A percentile compares a stretch with the other conserved stretches of the same genome.
phyloP scores from a whole-genome alignment of 2,113 vertebrate genomes.

The Addax nasomaculatus region DNA sequence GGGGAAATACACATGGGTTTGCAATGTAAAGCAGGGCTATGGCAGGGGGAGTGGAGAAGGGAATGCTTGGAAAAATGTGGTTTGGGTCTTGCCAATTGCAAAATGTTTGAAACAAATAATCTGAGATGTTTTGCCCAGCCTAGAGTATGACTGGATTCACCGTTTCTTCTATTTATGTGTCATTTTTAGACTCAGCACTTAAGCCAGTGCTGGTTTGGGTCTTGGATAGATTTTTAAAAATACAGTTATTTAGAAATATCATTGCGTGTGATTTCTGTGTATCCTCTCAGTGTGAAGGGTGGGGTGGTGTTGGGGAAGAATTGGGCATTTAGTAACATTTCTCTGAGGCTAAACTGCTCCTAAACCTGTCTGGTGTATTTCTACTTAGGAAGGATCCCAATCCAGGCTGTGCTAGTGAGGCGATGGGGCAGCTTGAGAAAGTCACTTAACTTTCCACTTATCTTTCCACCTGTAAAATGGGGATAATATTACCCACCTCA shows the following conservation, averaged over 20 bases:
- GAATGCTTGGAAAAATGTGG: slow-evolving; percentile 74
- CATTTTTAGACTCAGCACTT: slow-evolving; percentile 8
- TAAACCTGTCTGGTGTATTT: not conserved
- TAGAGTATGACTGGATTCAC: not conserved
- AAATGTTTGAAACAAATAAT: slow-evolving; percentile 70
- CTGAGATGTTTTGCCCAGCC: slow-evolving; percentile 56
- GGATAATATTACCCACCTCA: too few relatives aligned
- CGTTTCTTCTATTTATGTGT: slow-evolving; percentile 45
- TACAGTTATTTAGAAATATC: slow-evolving; percentile 16
- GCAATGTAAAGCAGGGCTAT: slow-evolving; percentile 54
- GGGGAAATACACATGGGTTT: slow-evolving; percentile 59
- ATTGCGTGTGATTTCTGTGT: not conserved
- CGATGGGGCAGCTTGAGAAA: not conserved
- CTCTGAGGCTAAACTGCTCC: not conserved
- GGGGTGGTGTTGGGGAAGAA: not conserved
- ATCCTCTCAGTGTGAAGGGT: not conserved
- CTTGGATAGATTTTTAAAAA: slow-evolving; percentile 10
- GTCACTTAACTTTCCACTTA: not conserved
- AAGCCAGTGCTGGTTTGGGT: slow-evolving; percentile 11
- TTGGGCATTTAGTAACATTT: not conserved
- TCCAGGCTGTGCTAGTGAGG: not conserved
- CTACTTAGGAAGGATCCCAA: not conserved
- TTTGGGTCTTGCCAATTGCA: slow-evolving; percentile 71
- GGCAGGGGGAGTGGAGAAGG: not conserved
- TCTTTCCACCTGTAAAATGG: not conserved